phyloP scores from a whole-genome alignment of 2,888 invertebrate genomes.

The Peribatodes rhomboidaria region DNA sequence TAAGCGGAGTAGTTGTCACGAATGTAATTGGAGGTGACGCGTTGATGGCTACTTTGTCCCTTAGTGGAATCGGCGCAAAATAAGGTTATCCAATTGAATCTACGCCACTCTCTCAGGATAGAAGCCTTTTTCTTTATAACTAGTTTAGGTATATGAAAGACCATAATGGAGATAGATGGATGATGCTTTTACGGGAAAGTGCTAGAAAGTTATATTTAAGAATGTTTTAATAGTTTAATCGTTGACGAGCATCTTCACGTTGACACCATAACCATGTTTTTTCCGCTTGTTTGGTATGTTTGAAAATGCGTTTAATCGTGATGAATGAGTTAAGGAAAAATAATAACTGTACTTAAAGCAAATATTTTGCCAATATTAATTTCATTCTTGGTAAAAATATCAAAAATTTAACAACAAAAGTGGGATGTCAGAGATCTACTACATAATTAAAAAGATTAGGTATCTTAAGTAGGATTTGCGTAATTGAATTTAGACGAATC shows the following conservation, averaged over 20 bases:
- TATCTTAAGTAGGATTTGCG: constrained; percentile 33
- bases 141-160: not conserved
- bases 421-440: constrained; percentile 17
- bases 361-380: not conserved
- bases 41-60: constrained; percentile 20
- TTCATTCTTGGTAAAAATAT: not conserved
- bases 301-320: constrained; percentile 12
- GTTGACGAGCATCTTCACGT: constrained; percentile 29
- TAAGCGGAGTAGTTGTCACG: constrained; percentile 25
- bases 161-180: not conserved
- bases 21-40: constrained; percentile 29
- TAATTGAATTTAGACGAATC: constrained; percentile 44
- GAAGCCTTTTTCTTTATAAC: not conserved
- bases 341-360: not conserved
- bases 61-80: constrained; percentile 20
- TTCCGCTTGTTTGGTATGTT: constrained; percentile 36
- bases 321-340: not conserved
- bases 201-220: constrained; percentile 30
- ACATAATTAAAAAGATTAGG: constrained; percentile 40
- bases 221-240: constrained; percentile 45
- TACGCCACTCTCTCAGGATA: constrained; percentile 17
- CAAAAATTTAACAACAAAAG: constrained; percentile 17
- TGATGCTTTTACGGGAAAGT: constrained; percentile 37
- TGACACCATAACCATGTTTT: constrained; percentile 37
- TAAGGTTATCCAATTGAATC: constrained; percentile 22